A percentile compares a stretch with the other conserved stretches of the same genome.
phyloP scores from a whole-genome alignment of 2,113 vertebrate species.

The Rhinoptilus africanus region DNA sequence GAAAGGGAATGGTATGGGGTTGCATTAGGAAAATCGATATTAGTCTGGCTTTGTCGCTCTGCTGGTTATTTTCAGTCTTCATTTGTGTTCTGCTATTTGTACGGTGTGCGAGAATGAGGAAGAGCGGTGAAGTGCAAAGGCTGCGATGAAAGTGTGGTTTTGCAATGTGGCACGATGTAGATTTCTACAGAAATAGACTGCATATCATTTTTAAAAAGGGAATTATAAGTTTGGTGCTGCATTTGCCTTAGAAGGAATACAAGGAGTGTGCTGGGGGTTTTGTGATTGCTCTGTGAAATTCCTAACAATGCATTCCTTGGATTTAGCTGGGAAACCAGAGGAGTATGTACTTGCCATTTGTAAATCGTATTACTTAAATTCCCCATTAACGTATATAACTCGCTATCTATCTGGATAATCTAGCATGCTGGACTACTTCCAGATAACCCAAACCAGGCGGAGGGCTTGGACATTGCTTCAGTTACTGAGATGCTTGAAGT shows the following conservation, averaged over 20 bases:
- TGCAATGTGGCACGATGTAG: neutral
- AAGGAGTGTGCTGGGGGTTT: neutral
- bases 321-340: conserved; percentile 32
- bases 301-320: neutral
- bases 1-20: neutral
- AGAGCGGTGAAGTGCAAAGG: neutral
- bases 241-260: neutral
- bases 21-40: neutral
- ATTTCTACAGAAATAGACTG: neutral
- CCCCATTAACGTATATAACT: neutral
- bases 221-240: neutral
- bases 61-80: neutral
- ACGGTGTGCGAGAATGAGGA: neutral
- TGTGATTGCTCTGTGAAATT: neutral
- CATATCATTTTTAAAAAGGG: neutral
- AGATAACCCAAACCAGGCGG: neutral
- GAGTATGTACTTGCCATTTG: neutral
- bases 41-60: neutral
- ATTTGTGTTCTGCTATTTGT: neutral
- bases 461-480: neutral
- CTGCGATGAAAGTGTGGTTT: neutral
- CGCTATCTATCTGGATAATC: neutral
- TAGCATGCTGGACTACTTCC: neutral
- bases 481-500: neutral
- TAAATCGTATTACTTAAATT: neutral